These are phyloP conservation scores for Notolepis coatsorum DNA, from an alignment of 2,797 vertebrate species.

Conservation along the genomic window DNA sequence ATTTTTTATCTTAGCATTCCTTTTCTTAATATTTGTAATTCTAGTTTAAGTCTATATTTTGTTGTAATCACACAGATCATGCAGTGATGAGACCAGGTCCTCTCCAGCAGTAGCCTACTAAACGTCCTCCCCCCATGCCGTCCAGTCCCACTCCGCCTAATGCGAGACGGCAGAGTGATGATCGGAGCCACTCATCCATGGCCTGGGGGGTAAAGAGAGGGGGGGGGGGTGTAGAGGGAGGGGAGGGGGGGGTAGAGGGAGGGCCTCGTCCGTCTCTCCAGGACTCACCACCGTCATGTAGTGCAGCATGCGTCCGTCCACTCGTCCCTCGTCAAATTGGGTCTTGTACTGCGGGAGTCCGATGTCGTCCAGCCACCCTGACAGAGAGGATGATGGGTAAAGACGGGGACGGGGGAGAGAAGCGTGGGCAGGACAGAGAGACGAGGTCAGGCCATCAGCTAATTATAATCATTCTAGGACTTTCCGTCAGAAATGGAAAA, in stretches of 20 bases:
- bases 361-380: constrained; percentile 98
- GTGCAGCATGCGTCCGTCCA: constrained; percentile 97
- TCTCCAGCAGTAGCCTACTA: constrained; percentile 1
- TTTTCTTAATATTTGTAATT: too few species aligned
- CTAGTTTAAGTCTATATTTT: too few species aligned
- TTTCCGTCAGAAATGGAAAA: background rate
- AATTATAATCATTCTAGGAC: background rate
- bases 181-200: constrained; percentile 3
- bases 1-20: too few species aligned
- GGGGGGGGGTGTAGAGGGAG: background rate
- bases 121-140: background rate
- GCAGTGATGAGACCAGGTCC: constrained; percentile 1
- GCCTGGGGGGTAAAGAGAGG: background rate
- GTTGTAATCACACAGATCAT: too few species aligned
- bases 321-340: constrained; percentile 96
- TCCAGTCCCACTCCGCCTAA: constrained; percentile 36
- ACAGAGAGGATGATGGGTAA: background rate
- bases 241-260: background rate
- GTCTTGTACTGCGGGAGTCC: constrained; percentile 98
- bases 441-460: background rate
- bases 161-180: constrained; percentile 17
- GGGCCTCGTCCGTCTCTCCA: background rate
- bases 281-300: constrained; percentile 96
- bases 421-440: background rate
- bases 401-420: background rate